A percentile compares a stretch with the other conserved stretches of the same genome.
Conservation (phyloP, 2,113 vertebrate species). For the Myodes glareolus region DNA sequence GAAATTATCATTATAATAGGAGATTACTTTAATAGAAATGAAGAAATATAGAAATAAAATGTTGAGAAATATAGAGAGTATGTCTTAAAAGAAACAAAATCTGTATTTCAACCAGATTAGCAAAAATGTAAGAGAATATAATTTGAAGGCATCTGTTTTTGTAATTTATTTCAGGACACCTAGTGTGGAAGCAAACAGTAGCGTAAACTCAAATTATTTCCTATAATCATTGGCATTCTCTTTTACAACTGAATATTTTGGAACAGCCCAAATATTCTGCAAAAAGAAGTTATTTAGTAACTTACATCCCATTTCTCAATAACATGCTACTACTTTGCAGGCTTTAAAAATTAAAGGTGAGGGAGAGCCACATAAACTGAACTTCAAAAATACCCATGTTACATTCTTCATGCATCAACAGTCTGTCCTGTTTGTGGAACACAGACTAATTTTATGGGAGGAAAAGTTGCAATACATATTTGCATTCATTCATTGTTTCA, state of each 20-base stretch:
- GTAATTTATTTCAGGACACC: background rate
- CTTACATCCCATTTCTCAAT: background rate
- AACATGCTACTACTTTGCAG: background rate
- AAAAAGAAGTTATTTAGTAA: background rate
- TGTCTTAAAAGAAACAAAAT: background rate
- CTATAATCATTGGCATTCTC: background rate
- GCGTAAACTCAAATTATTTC: background rate
- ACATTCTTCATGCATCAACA: background rate
- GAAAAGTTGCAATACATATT: background rate
- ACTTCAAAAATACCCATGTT: background rate
- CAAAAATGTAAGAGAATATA: background rate
- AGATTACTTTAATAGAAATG: background rate
- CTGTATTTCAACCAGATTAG: background rate
- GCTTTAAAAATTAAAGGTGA: background rate
- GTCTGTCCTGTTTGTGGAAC: background rate
- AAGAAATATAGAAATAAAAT: constrained; percentile 14
- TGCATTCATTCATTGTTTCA: background rate
- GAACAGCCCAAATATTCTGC: background rate
- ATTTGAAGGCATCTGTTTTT: background rate
- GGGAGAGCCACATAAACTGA: background rate
- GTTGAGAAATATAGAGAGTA: background rate
- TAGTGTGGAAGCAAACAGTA: constrained; percentile 17
- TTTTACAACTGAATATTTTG: background rate
- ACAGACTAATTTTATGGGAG: background rate
- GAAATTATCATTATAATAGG: background rate